Percentiles rank a stretch among this genome's conserved stretches.
phyloP scores from a whole-genome alignment of 2,888 invertebrate genomes.

The Agrypnus murinus region DNA sequence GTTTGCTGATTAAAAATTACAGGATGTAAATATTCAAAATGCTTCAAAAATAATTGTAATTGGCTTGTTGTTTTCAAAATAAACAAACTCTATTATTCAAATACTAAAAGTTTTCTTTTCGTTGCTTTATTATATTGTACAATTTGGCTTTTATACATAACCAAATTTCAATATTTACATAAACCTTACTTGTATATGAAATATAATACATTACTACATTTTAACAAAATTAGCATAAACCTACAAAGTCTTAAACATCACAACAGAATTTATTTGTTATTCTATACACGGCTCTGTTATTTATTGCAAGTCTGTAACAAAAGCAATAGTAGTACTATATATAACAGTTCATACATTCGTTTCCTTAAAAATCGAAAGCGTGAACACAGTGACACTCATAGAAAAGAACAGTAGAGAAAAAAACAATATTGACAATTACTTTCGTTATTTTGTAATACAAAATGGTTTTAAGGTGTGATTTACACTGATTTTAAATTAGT shows the following conservation, averaged over 20 bases:
- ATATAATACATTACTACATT: slow-evolving; percentile 9
- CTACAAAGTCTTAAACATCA: not conserved
- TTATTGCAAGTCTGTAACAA: too few relatives aligned
- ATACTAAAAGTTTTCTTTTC: not conserved
- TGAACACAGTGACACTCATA: slow-evolving; percentile 16
- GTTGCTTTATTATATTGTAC: too few relatives aligned
- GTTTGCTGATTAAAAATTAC: too few relatives aligned
- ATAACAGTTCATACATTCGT: not conserved
- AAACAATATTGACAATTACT: slow-evolving; percentile 32
- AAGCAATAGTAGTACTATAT: not conserved
- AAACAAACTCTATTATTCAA: too few relatives aligned
- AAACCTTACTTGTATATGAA: not conserved
- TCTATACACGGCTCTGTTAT: slow-evolving; percentile 17
- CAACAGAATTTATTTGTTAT: not conserved
- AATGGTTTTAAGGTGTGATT: slow-evolving; percentile 14
- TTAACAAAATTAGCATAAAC: slow-evolving; percentile 16
- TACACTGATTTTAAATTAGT: slow-evolving; percentile 19
- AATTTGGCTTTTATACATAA: not conserved
- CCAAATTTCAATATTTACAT: not conserved
- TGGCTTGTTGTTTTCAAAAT: too few relatives aligned
- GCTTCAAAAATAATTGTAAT: too few relatives aligned
- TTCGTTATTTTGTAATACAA: slow-evolving; percentile 19
- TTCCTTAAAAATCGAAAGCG: slow-evolving; percentile 31
- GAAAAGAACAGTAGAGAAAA: not conserved
- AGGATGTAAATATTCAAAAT: too few relatives aligned